phyloP scores from a whole-genome alignment of 2,113 vertebrate genomes.

The Alligator mississippiensis region DNA sequence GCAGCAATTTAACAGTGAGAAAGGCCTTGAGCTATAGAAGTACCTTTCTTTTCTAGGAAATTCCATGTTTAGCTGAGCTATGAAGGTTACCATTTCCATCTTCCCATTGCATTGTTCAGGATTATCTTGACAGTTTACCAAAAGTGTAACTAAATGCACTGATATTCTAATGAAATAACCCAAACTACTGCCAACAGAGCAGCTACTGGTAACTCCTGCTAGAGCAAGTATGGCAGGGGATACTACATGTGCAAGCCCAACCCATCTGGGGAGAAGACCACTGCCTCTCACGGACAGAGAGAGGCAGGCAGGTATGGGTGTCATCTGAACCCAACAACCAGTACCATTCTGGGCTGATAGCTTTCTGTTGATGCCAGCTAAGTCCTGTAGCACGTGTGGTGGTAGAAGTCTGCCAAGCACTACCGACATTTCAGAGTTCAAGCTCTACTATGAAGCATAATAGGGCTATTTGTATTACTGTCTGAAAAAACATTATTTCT shows the following conservation, averaged over 20 bases:
- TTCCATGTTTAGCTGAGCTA: background rate
- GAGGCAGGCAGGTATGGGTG: background rate
- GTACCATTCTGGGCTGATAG: background rate
- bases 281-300: background rate
- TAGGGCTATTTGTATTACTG: background rate
- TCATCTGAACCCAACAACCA: background rate
- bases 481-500: too few species aligned
- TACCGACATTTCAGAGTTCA: background rate
- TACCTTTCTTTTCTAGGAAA: background rate
- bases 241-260: background rate
- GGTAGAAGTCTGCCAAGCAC: background rate
- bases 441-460: background rate
- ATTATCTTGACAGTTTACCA: background rate
- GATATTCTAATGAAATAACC: background rate
- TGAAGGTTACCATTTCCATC: background rate
- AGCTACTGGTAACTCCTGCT: background rate
- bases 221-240: background rate
- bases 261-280: background rate
- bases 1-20: background rate
- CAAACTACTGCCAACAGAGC: background rate
- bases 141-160: background rate
- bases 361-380: background rate
- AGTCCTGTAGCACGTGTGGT: background rate
- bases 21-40: background rate
- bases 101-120: background rate